phyloP scores from a whole-genome alignment of 2,888 invertebrate genomes.

The Tupiocoris notatus region DNA sequence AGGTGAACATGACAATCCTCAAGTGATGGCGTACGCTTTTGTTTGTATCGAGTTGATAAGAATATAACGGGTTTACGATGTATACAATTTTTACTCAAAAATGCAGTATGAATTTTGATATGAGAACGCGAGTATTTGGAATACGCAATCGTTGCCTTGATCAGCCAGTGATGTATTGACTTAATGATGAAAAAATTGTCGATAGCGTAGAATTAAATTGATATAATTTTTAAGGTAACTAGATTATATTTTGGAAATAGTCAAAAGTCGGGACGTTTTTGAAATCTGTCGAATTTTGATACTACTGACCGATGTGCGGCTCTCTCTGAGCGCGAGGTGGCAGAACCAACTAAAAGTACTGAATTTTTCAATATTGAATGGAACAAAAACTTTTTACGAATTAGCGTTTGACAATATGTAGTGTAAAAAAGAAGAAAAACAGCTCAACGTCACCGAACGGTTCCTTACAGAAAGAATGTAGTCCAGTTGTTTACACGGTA shows the following conservation, averaged over 20 bases:
- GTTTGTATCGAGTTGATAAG: neutral
- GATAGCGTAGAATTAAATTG: neutral
- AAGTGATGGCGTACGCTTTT: constrained; percentile 9
- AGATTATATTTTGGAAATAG: neutral
- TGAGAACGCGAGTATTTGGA: neutral
- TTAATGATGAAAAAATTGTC: neutral
- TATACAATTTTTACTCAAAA: neutral
- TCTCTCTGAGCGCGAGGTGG: too few species aligned
- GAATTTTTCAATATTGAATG: neutral
- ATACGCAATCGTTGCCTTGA: neutral
- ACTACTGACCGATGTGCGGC: too few species aligned
- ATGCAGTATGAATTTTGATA: neutral
- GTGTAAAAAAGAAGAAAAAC: neutral
- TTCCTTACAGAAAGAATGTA: neutral
- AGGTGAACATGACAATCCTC: constrained; percentile 34
- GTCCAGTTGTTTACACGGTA: neutral
- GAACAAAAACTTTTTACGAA: neutral
- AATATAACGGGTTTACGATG: neutral
- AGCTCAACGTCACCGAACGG: neutral
- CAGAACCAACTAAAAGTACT: neutral
- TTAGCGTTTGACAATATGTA: neutral
- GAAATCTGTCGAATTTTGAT: too few species aligned
- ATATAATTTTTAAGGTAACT: neutral
- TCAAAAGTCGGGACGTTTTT: neutral
- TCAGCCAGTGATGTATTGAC: neutral